Percentiles rank a stretch among this genome's conserved stretches.
Conservation (phyloP, 35 echinoderm and acorn worm species). For the Diadema setosum region DNA sequence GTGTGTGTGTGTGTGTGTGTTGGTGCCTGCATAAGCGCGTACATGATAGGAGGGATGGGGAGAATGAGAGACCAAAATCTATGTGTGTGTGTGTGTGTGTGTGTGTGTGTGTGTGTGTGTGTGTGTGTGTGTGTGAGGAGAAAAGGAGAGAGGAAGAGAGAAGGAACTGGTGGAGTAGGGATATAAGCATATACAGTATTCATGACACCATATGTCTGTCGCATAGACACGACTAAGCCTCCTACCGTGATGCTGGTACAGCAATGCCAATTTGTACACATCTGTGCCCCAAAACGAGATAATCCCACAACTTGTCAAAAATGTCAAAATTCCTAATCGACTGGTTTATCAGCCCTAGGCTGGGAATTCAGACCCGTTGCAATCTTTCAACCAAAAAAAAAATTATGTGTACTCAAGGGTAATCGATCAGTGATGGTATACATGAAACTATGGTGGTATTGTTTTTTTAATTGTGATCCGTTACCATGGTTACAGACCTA, state of each 20-base stretch:
- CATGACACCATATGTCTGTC: no score
- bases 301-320: neutral
- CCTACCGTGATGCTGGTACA: no score
- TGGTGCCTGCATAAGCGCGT: no score
- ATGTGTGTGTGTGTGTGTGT: neutral
- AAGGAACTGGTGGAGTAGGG: neutral
- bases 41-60: neutral
- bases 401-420: no score
- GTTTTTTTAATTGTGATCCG: no score
- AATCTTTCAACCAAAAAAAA: no score
- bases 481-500: no score
- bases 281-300: neutral
- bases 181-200: neutral
- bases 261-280: neutral
- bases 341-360: neutral
- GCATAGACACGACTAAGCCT: no score
- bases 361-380: no score
- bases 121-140: neutral
- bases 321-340: slow-evolving; percentile 2
- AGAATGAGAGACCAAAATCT: neutral
- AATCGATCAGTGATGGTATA: no score
- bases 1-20: no score
- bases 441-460: no score
- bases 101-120: neutral
- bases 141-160: neutral